Evolutionary conservation across 2,888 invertebrate species (phyloP), one percentile per base, ranked within the genome.

Genomic region (Sinohyriopsis cumingii): DNA sequence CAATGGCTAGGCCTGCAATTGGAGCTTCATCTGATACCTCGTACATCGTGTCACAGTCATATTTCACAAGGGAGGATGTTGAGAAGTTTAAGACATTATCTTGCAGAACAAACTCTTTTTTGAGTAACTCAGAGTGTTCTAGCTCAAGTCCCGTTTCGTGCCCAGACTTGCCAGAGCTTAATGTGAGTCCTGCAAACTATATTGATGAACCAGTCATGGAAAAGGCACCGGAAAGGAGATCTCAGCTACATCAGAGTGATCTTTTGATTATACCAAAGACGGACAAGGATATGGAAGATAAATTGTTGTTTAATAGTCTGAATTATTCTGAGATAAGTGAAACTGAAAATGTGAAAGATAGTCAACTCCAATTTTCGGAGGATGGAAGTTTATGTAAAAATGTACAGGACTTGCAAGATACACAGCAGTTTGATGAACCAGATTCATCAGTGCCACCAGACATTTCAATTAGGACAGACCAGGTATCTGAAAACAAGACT

Each of bases 131-230:
- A 1, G 80, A 80, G 55, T 77, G 81, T 56, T 86, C 85, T 1
- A 79, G 76, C n/a, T 84, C 86, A 57, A 84, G 85, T 72, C 83
- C 74, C 45, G 66, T 82, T 7, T 86, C 86, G 0, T 82, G 81
- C 59, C 85, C 85, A 4, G 86, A 86, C 65, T 80, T 84, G 4
- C 77, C 80, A 1, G 72, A 76, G 25, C 71, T 77, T 65, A 82
- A 82, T 25, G 59, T 67, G 12, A 80, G 78, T 62, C 80, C 82
- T 18, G 74, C 77, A 1, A 59, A 59, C 6, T 79, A 78, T 67
- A 71, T 82, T 0, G 66, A 72, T 18, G 71, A 72, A 55, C 54
- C 25, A 60, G 69, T 57, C 62, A 55, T 24, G 57, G 15, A 57
- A 45, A 59, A 63, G 45, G 63, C 24, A 19, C 54, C 12, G 54